These are phyloP conservation scores for Harpagoxenus sublaevis DNA, from an alignment of 2,888 invertebrate species.

Conservation along the genomic window DNA sequence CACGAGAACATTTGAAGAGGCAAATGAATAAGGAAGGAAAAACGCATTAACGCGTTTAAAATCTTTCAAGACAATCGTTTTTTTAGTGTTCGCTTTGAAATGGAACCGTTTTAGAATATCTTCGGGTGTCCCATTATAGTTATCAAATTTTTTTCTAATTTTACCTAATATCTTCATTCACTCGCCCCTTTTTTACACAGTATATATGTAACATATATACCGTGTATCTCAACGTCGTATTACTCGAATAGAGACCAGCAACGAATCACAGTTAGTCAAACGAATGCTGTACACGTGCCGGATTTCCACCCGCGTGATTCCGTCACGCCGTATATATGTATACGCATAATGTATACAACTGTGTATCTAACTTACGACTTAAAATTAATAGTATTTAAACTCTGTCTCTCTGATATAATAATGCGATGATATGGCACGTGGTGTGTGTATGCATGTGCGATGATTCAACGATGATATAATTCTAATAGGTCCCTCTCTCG, in stretches of 20 bases:
- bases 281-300: conserved; percentile 36
- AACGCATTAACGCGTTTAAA: not conserved
- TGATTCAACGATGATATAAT: conserved; percentile 80
- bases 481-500: conserved; percentile 64
- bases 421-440: conserved; percentile 82
- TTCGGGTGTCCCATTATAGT: not conserved
- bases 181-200: not conserved
- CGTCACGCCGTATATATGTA: conserved; percentile 45
- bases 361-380: conserved; percentile 62
- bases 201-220: not conserved
- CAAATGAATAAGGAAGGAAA: not conserved
- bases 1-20: not conserved
- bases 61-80: not conserved
- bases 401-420: conserved; percentile 64
- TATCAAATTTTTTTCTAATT: not conserved
- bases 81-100: not conserved
- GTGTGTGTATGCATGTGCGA: conserved; percentile 66
- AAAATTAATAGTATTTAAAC: conserved; percentile 71
- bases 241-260: conserved; percentile 43
- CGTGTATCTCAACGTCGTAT: not conserved
- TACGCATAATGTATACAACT: conserved; percentile 51
- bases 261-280: conserved; percentile 50
- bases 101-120: not conserved
- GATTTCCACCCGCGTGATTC: conserved; percentile 42
- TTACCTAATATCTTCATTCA: not conserved